A percentile compares a stretch with the other conserved stretches of the same genome.
These are phyloP conservation scores for Tragelaphus scriptus DNA, from an alignment of 2,113 vertebrate genomes.

Conservation along the genomic window DNA sequence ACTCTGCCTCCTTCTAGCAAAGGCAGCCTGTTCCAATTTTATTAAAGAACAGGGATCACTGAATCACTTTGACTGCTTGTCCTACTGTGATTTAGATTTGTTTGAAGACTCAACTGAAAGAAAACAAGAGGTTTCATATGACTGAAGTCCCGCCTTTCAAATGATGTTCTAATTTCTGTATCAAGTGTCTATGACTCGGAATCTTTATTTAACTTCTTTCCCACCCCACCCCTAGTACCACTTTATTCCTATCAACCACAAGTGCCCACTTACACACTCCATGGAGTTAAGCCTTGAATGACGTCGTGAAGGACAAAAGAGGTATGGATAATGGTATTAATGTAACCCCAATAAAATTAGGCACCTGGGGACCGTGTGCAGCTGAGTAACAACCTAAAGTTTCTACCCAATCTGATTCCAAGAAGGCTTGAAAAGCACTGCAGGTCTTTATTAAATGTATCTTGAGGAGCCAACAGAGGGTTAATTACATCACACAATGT, in stretches of 20 bases:
- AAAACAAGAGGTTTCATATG: constrained; percentile 8
- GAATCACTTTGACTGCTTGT: not conserved
- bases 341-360: not conserved
- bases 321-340: not conserved
- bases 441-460: not conserved
- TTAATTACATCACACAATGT: not conserved
- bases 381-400: not conserved
- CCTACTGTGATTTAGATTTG: constrained; percentile 24
- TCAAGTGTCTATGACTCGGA: not conserved
- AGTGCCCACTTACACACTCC: not conserved
- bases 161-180: constrained; percentile 20
- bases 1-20: not conserved
- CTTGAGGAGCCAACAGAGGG: not conserved
- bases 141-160: constrained; percentile 3
- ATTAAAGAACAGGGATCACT: not conserved
- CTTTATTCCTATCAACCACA: not conserved
- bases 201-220: not conserved
- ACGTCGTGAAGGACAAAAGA: not conserved
- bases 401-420: not conserved
- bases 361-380: too few relatives aligned
- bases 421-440: not conserved
- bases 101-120: not conserved
- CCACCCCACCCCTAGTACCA: not conserved
- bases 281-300: not conserved
- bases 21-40: not conserved